Conservation (phyloP, 2,797 vertebrate genomes). For the Lerista edwardsae region DNA sequence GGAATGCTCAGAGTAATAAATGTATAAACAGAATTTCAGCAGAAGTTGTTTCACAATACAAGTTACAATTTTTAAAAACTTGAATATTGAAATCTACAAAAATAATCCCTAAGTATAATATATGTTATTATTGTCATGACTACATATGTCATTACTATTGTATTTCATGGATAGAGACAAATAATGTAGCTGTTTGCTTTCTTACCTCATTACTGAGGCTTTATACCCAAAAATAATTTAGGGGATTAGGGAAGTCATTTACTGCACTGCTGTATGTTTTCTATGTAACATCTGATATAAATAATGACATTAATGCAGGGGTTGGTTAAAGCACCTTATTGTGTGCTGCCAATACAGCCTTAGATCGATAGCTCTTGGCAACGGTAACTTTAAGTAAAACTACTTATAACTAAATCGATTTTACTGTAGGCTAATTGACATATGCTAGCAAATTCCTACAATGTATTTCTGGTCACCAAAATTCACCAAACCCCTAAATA, state of each 20-base stretch:
- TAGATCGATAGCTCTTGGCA: no score
- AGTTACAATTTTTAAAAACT: background rate
- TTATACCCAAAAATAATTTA: slow-evolving; percentile 5
- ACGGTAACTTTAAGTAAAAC: no score
- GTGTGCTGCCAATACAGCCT: background rate
- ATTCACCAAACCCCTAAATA: no score
- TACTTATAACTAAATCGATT: no score
- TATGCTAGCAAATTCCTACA: no score
- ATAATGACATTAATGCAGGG: background rate
- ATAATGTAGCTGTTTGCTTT: background rate
- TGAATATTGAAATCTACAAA: background rate
- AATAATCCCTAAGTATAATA: no score
- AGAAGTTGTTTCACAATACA: background rate
- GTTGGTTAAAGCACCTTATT: slow-evolving; percentile 19
- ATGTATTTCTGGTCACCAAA: no score
- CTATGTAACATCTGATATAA: background rate
- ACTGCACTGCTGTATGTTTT: background rate
- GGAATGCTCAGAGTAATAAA: background rate
- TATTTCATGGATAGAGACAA: background rate
- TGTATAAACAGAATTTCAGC: background rate
- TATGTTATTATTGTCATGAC: no score
- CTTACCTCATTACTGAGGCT: background rate
- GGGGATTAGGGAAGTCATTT: background rate
- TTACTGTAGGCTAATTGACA: no score
- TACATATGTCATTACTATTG: background rate